phyloP scores from a whole-genome alignment of 1,140 invertebrate species.

The Brachionus calyciflorus region DNA sequence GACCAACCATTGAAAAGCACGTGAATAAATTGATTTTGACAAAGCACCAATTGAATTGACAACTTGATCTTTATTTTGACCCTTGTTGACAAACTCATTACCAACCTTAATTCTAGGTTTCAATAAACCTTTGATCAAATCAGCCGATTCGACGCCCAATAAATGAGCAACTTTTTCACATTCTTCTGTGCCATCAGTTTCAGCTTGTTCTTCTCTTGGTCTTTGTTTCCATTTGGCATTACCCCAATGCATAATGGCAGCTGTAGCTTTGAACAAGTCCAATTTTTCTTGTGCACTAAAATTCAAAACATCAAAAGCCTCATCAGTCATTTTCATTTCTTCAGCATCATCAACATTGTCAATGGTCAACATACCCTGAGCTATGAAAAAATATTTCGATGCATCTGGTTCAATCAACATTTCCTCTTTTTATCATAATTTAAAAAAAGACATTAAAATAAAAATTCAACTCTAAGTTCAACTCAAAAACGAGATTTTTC shows the following conservation, averaged over 20 bases:
- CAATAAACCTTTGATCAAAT: conserved; percentile 65
- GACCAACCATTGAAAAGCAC: conserved; percentile 93
- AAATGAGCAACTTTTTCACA: conserved; percentile 87
- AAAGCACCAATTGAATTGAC: conserved; percentile 89
- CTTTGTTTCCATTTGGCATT: conserved; percentile 99
- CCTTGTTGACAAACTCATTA: conserved; percentile 95
- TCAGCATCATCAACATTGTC: conserved; percentile 92
- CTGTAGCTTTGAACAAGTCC: conserved; percentile 93
- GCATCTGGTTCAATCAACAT: conserved; percentile 79
- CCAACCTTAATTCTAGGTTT: conserved; percentile 67
- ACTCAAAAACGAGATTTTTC: no score
- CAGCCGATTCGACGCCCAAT: conserved; percentile 67
- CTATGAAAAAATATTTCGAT: conserved; percentile 83
- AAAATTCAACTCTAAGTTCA: no score
- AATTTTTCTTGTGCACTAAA: conserved; percentile 93
- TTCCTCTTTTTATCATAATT: conserved; percentile 67
- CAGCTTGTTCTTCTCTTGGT: conserved; percentile 98
- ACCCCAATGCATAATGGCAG: conserved; percentile 95
- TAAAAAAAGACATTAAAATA: no score
- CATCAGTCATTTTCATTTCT: conserved; percentile 86
- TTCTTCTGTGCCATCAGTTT: conserved; percentile 92
- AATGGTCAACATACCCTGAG: conserved; percentile 94
- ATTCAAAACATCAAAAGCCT: conserved; percentile 95
- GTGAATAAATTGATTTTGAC: conserved; percentile 94
- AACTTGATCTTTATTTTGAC: conserved; percentile 92